These are phyloP conservation scores for Cuculus canorus DNA, from an alignment of 2,797 vertebrate species.

Conservation along the genomic window DNA sequence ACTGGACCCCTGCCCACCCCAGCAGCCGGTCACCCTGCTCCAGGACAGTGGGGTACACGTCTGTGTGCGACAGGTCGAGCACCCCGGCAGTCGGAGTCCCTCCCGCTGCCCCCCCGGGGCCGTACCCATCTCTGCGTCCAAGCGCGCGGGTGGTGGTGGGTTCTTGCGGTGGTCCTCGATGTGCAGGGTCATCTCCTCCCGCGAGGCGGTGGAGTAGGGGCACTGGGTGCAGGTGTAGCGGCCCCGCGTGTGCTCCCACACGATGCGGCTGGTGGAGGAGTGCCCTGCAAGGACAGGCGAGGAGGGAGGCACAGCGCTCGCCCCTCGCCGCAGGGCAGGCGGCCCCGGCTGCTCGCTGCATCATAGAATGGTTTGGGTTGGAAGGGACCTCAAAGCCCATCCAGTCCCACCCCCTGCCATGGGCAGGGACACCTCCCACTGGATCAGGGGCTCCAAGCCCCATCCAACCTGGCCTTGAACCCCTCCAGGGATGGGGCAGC, in stretches of 20 bases:
- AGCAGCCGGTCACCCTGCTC: background rate
- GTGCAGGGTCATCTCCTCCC: slow-evolving; percentile 90
- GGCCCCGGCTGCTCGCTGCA: background rate
- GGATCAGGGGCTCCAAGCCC: too few species aligned
- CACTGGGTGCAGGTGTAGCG: slow-evolving; percentile 92
- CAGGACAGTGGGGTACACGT: accelerated
- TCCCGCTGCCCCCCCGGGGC: accelerated
- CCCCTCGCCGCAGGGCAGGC: background rate
- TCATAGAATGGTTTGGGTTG: too few species aligned
- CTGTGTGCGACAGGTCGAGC: too few species aligned
- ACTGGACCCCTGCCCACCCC: background rate
- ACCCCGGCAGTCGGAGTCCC: too few species aligned
- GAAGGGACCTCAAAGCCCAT: too few species aligned
- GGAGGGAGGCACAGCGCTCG: background rate
- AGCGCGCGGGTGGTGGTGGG: slow-evolving; percentile 38
- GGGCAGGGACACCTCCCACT: too few species aligned
- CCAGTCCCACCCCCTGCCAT: too few species aligned
- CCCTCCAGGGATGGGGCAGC: too few species aligned
- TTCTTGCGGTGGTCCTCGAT: slow-evolving; percentile 83
- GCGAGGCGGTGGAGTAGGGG: slow-evolving; percentile 79
- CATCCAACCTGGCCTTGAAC: too few species aligned
- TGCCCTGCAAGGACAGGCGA: slow-evolving; percentile 74
- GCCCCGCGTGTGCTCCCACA: slow-evolving; percentile 94
- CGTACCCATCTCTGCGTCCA: slow-evolving; percentile 68
- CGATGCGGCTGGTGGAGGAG: slow-evolving; percentile 84